phyloP scores from a whole-genome alignment of 2,888 invertebrate genomes.

The Uloborus plumipes region DNA sequence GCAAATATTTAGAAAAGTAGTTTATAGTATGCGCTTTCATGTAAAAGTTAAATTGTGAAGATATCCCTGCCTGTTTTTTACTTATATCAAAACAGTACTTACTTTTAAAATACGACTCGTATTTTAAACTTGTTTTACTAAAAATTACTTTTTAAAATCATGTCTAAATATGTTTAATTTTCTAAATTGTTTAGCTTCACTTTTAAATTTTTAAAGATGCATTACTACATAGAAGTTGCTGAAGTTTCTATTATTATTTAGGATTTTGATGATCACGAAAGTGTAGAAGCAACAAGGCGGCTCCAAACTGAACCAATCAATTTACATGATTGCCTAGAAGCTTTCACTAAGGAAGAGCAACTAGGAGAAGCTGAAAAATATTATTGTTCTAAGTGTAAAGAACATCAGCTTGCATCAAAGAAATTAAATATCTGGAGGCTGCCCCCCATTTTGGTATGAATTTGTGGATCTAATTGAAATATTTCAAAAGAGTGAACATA shows the following conservation, averaged over 20 bases:
- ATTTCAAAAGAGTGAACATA: too few species aligned
- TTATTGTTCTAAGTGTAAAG: slow-evolving; percentile 86
- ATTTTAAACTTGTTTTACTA: background rate
- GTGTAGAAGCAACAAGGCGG: slow-evolving; percentile 79
- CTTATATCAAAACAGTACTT: too few species aligned
- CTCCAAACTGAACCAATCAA: slow-evolving; percentile 86
- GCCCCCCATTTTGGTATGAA: slow-evolving; percentile 84
- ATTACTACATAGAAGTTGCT: background rate
- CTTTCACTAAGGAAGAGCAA: slow-evolving; percentile 89
- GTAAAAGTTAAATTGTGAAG: too few species aligned
- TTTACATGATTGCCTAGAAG: slow-evolving; percentile 85
- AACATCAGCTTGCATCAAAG: slow-evolving; percentile 87
- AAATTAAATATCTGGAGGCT: slow-evolving; percentile 92
- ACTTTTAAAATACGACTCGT: too few species aligned
- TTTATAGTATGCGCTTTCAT: too few species aligned
- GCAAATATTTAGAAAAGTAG: too few species aligned
- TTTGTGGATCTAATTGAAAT: too few species aligned
- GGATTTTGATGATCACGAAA: slow-evolving; percentile 83
- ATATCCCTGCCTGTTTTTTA: too few species aligned
- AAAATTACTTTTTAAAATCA: background rate
- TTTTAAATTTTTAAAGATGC: background rate
- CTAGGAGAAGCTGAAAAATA: slow-evolving; percentile 84
- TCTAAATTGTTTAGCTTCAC: background rate
- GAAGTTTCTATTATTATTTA: slow-evolving; percentile 69
- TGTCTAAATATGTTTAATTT: too few species aligned